Conservation (phyloP, 2,113 vertebrate genomes). For the Morone saxatilis region DNA sequence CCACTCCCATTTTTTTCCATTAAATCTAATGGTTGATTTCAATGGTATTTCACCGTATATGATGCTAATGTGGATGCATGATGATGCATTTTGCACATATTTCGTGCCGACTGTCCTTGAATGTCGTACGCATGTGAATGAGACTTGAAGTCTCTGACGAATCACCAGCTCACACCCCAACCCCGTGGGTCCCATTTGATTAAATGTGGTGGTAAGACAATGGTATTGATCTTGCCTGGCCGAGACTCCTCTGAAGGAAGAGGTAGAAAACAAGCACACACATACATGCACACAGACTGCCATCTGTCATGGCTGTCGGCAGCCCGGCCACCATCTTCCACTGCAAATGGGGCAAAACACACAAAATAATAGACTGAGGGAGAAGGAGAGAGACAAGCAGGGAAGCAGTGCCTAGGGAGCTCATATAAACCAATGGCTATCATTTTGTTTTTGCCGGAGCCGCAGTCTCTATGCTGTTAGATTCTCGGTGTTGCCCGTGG, state of each 20-base stretch:
- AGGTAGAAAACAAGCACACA: constrained; percentile 60
- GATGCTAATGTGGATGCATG: neutral
- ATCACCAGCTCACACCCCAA: constrained; percentile 9
- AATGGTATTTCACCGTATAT: neutral
- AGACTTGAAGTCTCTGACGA: constrained; percentile 12
- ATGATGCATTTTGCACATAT: constrained; percentile 36
- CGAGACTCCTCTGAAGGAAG: constrained; percentile 40
- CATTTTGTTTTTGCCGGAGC: constrained; percentile 32
- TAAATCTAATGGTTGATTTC: constrained; percentile 18
- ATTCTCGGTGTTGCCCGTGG: neutral
- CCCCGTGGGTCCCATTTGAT: constrained; percentile 18
- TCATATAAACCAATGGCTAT: constrained; percentile 45
- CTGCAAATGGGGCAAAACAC: constrained; percentile 74
- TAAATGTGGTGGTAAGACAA: constrained; percentile 59
- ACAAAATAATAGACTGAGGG: constrained; percentile 71
- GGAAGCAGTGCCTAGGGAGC: constrained; percentile 31
- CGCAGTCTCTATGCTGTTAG: neutral
- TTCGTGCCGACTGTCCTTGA: constrained; percentile 23
- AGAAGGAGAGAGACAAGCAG: constrained; percentile 39
- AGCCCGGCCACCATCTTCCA: constrained; percentile 71
- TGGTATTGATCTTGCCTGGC: constrained; percentile 69
- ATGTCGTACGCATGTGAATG: constrained; percentile 38
- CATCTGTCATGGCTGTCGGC: constrained; percentile 81
- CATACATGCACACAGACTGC: constrained; percentile 37
- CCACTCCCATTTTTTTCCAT: neutral